A percentile compares a stretch with the other conserved stretches of the same genome.
Evolutionary conservation across 2,888 invertebrate species (phyloP).

Genomic region (Aspidapion aeneum): DNA sequence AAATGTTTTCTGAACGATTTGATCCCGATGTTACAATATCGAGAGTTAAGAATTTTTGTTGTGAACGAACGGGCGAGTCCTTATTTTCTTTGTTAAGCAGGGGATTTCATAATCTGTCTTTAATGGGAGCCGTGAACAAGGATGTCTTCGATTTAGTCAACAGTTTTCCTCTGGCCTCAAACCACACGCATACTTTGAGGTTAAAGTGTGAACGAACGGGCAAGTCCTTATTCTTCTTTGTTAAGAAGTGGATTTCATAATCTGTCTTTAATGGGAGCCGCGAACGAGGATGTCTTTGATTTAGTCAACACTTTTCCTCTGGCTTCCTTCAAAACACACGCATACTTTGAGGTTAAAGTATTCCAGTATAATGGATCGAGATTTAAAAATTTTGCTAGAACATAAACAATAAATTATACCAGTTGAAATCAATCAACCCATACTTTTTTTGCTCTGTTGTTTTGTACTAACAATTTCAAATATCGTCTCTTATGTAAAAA

Average conservation of each 20-base stretch:
- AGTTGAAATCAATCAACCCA: no score
- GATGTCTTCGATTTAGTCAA: constrained; percentile 86
- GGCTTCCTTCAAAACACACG: constrained; percentile 76
- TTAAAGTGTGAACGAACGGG: constrained; percentile 60
- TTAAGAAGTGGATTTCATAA: constrained; percentile 84
- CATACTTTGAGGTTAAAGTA: constrained; percentile 83
- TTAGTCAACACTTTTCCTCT: constrained; percentile 82
- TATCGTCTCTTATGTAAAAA: no score
- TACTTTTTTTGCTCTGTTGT: no score
- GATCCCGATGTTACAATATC: constrained; percentile 81
- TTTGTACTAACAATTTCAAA: no score
- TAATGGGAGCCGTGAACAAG: constrained; percentile 85
- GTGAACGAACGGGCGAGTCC: constrained; percentile 57
- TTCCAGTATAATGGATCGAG: constrained; percentile 87
- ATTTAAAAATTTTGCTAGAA: constrained; percentile 83
- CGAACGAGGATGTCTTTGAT: constrained; percentile 86
- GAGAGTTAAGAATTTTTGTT: constrained; percentile 60
- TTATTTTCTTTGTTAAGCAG: constrained; percentile 75
- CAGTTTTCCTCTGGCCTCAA: constrained; percentile 79
- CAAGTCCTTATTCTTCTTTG: constrained; percentile 74
- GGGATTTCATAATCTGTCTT: constrained; percentile 81
- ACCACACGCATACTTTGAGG: constrained; percentile 80
- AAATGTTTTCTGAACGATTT: constrained; percentile 73
- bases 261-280: constrained; percentile 79
- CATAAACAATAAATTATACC: no score